phyloP scores from a whole-genome alignment of 2,113 vertebrate genomes.

The Dissostichus mawsoni region DNA sequence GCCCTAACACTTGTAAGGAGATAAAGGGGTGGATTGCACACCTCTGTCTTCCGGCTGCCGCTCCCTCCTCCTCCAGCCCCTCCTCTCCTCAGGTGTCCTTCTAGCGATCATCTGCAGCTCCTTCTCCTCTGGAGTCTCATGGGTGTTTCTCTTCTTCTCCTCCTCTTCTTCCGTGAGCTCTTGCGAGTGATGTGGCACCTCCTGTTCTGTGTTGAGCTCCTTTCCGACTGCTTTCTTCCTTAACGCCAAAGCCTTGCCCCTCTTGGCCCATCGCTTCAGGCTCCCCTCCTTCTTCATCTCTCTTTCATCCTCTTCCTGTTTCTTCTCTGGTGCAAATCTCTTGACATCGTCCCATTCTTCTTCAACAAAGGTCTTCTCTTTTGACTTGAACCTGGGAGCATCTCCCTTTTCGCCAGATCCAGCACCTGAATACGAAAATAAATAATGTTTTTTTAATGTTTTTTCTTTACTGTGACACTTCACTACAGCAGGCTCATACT shows the following conservation, averaged over 20 bases:
- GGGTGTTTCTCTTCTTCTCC: slow-evolving; percentile 66
- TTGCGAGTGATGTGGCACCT: slow-evolving; percentile 82
- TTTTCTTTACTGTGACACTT: slow-evolving; percentile 1
- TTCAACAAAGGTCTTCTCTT: slow-evolving; percentile 3
- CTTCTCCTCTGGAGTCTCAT: slow-evolving; percentile 79
- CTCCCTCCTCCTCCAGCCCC: slow-evolving; percentile 93
- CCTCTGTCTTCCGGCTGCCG: slow-evolving; percentile 90
- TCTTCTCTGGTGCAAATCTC: slow-evolving; percentile 19
- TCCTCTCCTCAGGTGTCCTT: slow-evolving; percentile 84
- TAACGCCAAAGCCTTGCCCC: slow-evolving; percentile 72
- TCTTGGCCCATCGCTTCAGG: slow-evolving; percentile 84
- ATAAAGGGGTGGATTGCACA: slow-evolving; percentile 64
- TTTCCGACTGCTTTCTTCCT: slow-evolving; percentile 61
- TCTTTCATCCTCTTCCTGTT: slow-evolving; percentile 41
- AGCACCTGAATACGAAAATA: slow-evolving; percentile 44
- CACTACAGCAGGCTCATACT: slow-evolving; percentile 5
- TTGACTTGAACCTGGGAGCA: slow-evolving; percentile 20
- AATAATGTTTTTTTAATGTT: neutral
- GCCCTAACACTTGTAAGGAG: neutral
- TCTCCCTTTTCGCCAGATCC: slow-evolving; percentile 42
- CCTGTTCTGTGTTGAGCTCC: slow-evolving; percentile 51
- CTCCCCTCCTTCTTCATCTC: slow-evolving; percentile 58
- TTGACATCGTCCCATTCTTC: slow-evolving; percentile 67
- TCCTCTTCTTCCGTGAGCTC: slow-evolving; percentile 81
- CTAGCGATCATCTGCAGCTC: slow-evolving; percentile 83